Conservation (phyloP, 2,797 vertebrate species). For the Syngnathus rostellatus region DNA sequence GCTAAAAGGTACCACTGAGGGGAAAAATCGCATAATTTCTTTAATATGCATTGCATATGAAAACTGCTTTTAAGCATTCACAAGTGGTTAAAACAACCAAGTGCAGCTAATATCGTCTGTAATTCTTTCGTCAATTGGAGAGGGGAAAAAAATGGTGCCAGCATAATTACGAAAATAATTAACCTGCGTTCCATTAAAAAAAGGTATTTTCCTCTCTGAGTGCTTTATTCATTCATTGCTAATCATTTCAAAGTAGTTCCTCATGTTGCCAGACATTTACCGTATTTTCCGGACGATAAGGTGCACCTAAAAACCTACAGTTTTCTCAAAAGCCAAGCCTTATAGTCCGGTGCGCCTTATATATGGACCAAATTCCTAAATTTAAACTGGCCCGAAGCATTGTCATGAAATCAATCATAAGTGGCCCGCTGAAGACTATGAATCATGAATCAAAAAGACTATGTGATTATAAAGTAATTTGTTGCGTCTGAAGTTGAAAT, state of each 20-base stretch:
- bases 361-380: too few relatives aligned
- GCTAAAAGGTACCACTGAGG: conserved; percentile 48
- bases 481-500: too few relatives aligned
- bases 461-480: too few relatives aligned
- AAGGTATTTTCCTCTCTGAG: conserved; percentile 22
- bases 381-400: too few relatives aligned
- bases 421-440: too few relatives aligned
- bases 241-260: conserved; percentile 15
- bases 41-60: conserved; percentile 54
- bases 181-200: conserved; percentile 55
- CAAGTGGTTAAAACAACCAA: conserved; percentile 41
- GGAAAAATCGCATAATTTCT: conserved; percentile 47
- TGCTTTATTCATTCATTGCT: conserved; percentile 2
- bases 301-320: too few relatives aligned
- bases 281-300: too few relatives aligned
- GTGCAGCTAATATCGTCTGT: conserved; percentile 52
- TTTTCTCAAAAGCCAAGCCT: too few relatives aligned
- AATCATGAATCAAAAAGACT: too few relatives aligned
- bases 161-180: conserved; percentile 65
- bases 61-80: conserved; percentile 48
- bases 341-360: too few relatives aligned
- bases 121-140: conserved; percentile 62
- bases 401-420: too few relatives aligned
- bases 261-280: neutral
- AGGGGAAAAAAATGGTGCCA: conserved; percentile 62